Evolutionary conservation across 2,797 vertebrate genomes (phyloP), one percentile per base, ranked within the genome.

Genomic region (Hybognathus amarus): DNA sequence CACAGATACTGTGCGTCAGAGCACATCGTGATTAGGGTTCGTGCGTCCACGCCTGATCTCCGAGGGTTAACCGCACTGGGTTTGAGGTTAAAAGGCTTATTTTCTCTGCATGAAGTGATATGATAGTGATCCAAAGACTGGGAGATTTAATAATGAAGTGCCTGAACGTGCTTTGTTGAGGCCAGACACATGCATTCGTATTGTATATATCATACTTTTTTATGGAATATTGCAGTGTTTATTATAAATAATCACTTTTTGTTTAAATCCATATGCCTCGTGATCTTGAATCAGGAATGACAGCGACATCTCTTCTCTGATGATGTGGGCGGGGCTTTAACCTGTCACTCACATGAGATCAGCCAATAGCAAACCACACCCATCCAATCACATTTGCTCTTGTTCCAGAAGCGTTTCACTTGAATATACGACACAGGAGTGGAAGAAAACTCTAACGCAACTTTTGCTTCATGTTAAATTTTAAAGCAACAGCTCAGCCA

Each of bases 101-200:
- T 68, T 74, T 73, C 59, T 67, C 75, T 38, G 56, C 33, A 47
- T 36, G 67, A 82, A 85, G 79, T 78, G 4, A 83, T 74, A 79
- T n/a, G 80, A 20, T 59, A 47, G 36, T 78, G 47, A 82, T 82
- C 36, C 15, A 78, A 27, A 66, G 42, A 77, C 54, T 18, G 36
- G 12, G 63, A 74, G 69, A 74, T 82, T 50, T 5, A 63, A 76
- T 77, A 69, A 74, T 77, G 64, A 68, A 33, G 30, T 1, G 18
- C 15, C 30, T 24, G 38, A 71, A 54, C 2, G 40, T 24, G 50
- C 40, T 30, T 22, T 18, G 56, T 80, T 13, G 71, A 77, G 18
- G 80, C 17, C 73, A 67, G 45, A 54, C 11, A 33, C 10, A n/a
- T n/a, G n/a, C n/a, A 1, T 22, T 66, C 56, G 30, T 30, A 33